Percentiles rank a stretch among this genome's conserved stretches.
Conservation (phyloP, 2,888 invertebrate species). For the Epistrophe grossulariae region DNA sequence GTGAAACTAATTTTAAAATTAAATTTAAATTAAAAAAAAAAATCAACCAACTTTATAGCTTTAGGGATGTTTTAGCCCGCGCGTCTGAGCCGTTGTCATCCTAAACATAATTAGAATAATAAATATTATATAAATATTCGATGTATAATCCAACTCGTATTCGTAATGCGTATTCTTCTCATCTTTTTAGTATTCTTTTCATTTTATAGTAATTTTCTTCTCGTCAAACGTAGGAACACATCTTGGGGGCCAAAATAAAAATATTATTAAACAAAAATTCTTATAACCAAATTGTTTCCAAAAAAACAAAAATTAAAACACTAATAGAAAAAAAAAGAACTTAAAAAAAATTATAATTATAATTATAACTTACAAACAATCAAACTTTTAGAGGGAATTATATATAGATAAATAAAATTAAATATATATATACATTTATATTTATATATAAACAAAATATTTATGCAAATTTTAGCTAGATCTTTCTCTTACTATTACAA, state of each 20-base stretch:
- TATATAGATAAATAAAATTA: conserved; percentile 73
- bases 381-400: conserved; percentile 76
- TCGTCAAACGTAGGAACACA: conserved; percentile 74
- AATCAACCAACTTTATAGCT: conserved; percentile 75
- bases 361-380: conserved; percentile 72
- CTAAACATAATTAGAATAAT: conserved; percentile 27
- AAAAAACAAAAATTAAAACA: conserved; percentile 44
- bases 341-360: conserved; percentile 31
- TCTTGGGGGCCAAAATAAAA: conserved; percentile 72
- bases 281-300: conserved; percentile 71
- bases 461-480: conserved; percentile 76
- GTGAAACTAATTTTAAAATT: conserved; percentile 34
- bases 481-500: conserved; percentile 75
- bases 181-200: conserved; percentile 28
- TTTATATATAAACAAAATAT: conserved; percentile 74
- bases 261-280: conserved; percentile 52
- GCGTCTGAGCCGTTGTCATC: conserved; percentile 71
- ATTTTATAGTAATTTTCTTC: conserved; percentile 53
- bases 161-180: conserved; percentile 47
- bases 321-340: conserved; percentile 14
- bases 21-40: conserved; percentile 30
- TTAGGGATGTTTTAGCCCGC: conserved; percentile 75
- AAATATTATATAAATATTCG: conserved; percentile 31
- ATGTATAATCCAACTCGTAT: conserved; percentile 56
- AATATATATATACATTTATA: conserved; percentile 67